Base-by-base conservation (phyloP, 1,140 invertebrate species). In the Pomacea maculata region DNA sequence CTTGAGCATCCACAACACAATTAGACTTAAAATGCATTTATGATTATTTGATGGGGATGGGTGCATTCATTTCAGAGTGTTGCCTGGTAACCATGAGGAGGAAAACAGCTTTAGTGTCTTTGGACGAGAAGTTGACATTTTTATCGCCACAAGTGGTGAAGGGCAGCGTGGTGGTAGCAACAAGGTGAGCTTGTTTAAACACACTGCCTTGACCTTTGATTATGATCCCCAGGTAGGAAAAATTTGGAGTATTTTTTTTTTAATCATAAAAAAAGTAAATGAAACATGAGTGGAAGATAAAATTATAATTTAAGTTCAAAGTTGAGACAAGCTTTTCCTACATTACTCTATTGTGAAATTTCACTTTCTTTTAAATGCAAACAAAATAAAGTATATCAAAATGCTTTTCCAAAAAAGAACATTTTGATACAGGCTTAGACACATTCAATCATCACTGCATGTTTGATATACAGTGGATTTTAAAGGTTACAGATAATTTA, bases 91-190 rank as follows among this genome's bases (percentile, higher is more conserved):
- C 93, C 75, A 93, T 73, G 95, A 95, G 85, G 94, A 94, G 84
- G 93, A 95, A 79, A 94, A 94, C 86, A 94, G 94, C 71, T 93
- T 94, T 17, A 93, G 94, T 86, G 92, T 96, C 45, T 93, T 92
- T 86, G 93, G 94, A 64, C 92, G 93, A 71, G 93, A 96, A 87
- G 95, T 96, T 21, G 93, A 93, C 75, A 93, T 97, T 8, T 92
- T 94, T 80, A 94, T 94, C 34, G 95, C 94, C 79, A 80, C 83
- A n/a, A 82, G 82, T 68, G 70, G 34, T 55, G 93, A 93, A 70
- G 83, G 64, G 94, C 95, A 84, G 93, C 79, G 77, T 61, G 81
- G 82, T 72, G 87, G 85, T 64, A 88, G 86, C 73, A 89, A 86
- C 82, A 91, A 88, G 85, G 88, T 87, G 85, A 84, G 77, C 82